These are phyloP conservation scores for Eupleurogrammus muticus DNA, from an alignment of 2,797 vertebrate species.

Conservation along the genomic window DNA sequence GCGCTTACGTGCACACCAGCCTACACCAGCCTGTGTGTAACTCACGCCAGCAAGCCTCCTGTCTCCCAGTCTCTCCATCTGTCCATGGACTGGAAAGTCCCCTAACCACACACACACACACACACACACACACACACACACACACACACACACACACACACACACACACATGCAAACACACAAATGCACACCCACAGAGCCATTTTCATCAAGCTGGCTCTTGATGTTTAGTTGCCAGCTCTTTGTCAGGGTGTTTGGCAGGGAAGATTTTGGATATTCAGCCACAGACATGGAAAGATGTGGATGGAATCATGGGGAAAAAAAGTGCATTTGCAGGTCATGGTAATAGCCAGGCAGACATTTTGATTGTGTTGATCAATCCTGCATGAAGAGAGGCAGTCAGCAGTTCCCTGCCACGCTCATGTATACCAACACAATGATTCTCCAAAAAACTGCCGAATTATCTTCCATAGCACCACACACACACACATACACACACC, in stretches of 20 bases:
- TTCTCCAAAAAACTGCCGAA: slow-evolving; percentile 40
- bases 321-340: slow-evolving; percentile 65
- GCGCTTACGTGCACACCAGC: slow-evolving; percentile 73
- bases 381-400: slow-evolving; percentile 34
- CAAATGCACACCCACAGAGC: slow-evolving; percentile 40
- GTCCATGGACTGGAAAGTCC: slow-evolving; percentile 84
- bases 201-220: slow-evolving; percentile 79
- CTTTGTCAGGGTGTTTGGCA: slow-evolving; percentile 80
- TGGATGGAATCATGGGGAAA: slow-evolving; percentile 54
- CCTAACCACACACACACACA: slow-evolving; percentile 67
- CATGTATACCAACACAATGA: slow-evolving; percentile 16
- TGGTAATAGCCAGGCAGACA: slow-evolving; percentile 45
- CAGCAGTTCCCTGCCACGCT: slow-evolving; percentile 37
- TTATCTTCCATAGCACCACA: slow-evolving; percentile 16
- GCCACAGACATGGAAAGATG: slow-evolving; percentile 65
- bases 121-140: slow-evolving; percentile 35
- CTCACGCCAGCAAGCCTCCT: slow-evolving; percentile 85
- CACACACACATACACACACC: slow-evolving; percentile 60
- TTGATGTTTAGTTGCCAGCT: slow-evolving; percentile 75
- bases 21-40: slow-evolving; percentile 79
- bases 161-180: slow-evolving; percentile 42
- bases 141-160: slow-evolving; percentile 20
- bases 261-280: slow-evolving; percentile 65
- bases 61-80: slow-evolving; percentile 87
- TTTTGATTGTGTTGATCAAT: slow-evolving; percentile 60